Conservation (phyloP, 2,113 vertebrate genomes). For the Sorex araneus region DNA sequence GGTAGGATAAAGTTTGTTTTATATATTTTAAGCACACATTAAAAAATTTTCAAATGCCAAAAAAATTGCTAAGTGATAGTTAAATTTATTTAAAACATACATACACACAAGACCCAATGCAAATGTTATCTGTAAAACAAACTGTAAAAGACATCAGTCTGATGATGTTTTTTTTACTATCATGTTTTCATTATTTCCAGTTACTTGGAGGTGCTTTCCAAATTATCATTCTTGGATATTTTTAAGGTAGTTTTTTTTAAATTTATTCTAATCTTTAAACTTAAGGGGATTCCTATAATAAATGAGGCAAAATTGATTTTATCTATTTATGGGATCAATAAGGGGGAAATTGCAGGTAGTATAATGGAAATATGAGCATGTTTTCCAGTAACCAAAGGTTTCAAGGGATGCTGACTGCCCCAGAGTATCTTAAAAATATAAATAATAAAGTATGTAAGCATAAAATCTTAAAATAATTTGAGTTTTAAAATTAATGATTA, state of each 20-base stretch:
- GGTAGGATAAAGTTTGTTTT: neutral
- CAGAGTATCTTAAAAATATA: slow-evolving; percentile 24
- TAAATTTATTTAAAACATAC: slow-evolving; percentile 22
- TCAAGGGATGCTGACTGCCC: neutral
- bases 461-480: slow-evolving; percentile 40
- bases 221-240: neutral
- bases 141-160: neutral
- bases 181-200: neutral
- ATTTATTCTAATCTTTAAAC: neutral
- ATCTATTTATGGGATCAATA: neutral
- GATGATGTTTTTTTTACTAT: neutral
- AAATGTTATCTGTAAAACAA: neutral
- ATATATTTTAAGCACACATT: neutral
- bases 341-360: neutral
- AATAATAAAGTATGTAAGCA: slow-evolving; percentile 1
- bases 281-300: neutral
- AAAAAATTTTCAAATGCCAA: neutral
- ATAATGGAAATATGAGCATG: neutral
- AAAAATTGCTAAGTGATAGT: neutral
- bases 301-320: neutral
- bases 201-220: neutral
- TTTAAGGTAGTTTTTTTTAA: neutral
- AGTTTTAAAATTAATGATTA: slow-evolving; percentile 33
- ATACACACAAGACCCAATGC: neutral
- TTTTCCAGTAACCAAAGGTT: neutral